A percentile compares a stretch with the other conserved stretches of the same genome.
Evolutionary conservation across 2,888 invertebrate species (phyloP).

Genomic region (Hypolimnas misippus): DNA sequence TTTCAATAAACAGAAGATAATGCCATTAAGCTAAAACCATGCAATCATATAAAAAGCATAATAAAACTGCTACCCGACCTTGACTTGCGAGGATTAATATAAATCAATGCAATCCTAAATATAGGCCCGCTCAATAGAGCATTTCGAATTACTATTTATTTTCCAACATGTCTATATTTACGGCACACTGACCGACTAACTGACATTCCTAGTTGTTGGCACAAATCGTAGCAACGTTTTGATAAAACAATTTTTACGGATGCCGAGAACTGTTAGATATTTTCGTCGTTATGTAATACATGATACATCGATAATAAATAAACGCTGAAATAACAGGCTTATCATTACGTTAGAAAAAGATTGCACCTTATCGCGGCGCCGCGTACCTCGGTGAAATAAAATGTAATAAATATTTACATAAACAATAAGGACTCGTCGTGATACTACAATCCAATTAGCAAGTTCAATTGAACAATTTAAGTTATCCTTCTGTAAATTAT

Average conservation of each 20-base stretch:
- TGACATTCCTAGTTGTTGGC: slow-evolving; percentile 43
- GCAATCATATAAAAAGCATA: slow-evolving; percentile 54
- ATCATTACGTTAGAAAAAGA: slow-evolving; percentile 19
- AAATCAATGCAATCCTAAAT: slow-evolving; percentile 40
- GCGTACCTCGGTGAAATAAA: slow-evolving; percentile 9
- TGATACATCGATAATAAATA: slow-evolving; percentile 28
- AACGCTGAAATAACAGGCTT: slow-evolving; percentile 9
- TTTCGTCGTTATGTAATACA: slow-evolving; percentile 30
- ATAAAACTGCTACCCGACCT: slow-evolving; percentile 55
- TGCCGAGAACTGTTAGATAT: slow-evolving; percentile 25
- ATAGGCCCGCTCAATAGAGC: slow-evolving; percentile 27
- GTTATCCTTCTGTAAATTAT: background rate
- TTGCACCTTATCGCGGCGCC: slow-evolving; percentile 26
- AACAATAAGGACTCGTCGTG: slow-evolving; percentile 10
- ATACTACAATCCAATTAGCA: background rate
- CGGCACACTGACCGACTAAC: slow-evolving; percentile 48
- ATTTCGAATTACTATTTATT: slow-evolving; percentile 36
- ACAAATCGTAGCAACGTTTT: slow-evolving; percentile 36
- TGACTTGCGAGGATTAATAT: slow-evolving; percentile 50
- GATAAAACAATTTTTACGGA: slow-evolving; percentile 42
- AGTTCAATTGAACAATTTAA: background rate
- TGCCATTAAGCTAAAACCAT: background rate
- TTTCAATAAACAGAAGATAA: background rate
- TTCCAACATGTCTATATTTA: slow-evolving; percentile 41
- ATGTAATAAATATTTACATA: slow-evolving; percentile 8